Percentiles rank a stretch among this genome's conserved stretches.
phyloP scores from a whole-genome alignment of 2,113 vertebrate genomes.

The Ictalurus furcatus region DNA sequence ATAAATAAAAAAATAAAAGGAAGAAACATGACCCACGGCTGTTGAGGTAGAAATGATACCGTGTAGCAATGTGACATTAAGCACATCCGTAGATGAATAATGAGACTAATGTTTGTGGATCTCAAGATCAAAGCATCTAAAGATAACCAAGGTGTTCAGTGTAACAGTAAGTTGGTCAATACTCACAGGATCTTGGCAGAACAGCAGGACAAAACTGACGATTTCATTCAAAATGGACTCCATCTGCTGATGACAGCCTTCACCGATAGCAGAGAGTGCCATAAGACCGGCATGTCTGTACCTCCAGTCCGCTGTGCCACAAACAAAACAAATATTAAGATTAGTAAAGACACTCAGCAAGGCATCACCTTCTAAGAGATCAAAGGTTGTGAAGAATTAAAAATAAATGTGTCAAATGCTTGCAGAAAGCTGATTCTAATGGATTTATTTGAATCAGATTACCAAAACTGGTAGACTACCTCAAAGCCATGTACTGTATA shows the following conservation, averaged over 20 bases:
- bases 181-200: slow-evolving; percentile 94
- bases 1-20: neutral
- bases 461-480: neutral
- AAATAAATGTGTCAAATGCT: neutral
- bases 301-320: slow-evolving; percentile 89
- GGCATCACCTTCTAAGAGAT: neutral
- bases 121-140: neutral
- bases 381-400: neutral
- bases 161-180: neutral
- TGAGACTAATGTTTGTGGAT: neutral
- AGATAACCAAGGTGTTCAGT: neutral
- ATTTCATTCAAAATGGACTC: slow-evolving; percentile 97
- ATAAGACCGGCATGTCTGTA: slow-evolving; percentile 95
- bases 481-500: neutral
- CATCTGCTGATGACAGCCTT: slow-evolving; percentile 99
- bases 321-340: neutral
- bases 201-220: slow-evolving; percentile 91
- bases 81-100: neutral
- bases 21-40: neutral
- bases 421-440: neutral
- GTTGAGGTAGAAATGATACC: neutral
- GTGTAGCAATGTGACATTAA: neutral
- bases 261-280: slow-evolving; percentile 95
- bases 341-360: neutral
- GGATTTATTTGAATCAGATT: neutral